These are phyloP conservation scores for Bos indicus DNA, from an alignment of 2,113 vertebrate species.

Conservation along the genomic window DNA sequence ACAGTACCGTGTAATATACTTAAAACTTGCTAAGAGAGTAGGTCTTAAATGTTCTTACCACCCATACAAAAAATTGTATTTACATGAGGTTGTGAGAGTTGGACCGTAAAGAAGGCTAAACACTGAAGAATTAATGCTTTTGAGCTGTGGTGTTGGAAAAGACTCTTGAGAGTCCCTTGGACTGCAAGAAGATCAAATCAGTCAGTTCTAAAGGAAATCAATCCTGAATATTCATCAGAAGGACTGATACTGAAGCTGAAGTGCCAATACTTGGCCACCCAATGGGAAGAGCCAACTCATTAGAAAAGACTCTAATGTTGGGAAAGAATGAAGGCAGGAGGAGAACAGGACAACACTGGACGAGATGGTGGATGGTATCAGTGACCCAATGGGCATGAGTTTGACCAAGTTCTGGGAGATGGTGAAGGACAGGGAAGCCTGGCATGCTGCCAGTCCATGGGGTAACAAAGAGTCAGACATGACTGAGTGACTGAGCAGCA, in stretches of 20 bases:
- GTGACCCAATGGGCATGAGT: neutral
- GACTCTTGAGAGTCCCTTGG: no score
- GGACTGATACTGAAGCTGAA: neutral
- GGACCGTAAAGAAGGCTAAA: no score
- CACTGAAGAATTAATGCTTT: no score
- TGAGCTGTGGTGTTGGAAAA: no score
- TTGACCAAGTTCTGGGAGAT: neutral
- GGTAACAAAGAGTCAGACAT: neutral
- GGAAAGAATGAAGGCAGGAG: neutral
- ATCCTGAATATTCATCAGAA: neutral
- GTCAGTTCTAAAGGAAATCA: neutral
- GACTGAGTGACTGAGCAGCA: neutral
- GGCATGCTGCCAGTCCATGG: neutral
- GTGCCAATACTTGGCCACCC: neutral
- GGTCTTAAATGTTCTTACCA: neutral
- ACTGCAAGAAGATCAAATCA: neutral
- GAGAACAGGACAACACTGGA: neutral
- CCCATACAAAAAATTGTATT: neutral
- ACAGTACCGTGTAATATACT: neutral
- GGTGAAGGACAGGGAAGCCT: neutral
- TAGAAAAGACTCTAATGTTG: neutral
- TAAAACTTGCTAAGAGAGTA: neutral
- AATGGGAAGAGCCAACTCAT: neutral
- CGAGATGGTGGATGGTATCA: neutral
- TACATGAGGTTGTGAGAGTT: neutral